Conservation (phyloP, 2,797 vertebrate genomes). For the Lutjanus campechanus region DNA sequence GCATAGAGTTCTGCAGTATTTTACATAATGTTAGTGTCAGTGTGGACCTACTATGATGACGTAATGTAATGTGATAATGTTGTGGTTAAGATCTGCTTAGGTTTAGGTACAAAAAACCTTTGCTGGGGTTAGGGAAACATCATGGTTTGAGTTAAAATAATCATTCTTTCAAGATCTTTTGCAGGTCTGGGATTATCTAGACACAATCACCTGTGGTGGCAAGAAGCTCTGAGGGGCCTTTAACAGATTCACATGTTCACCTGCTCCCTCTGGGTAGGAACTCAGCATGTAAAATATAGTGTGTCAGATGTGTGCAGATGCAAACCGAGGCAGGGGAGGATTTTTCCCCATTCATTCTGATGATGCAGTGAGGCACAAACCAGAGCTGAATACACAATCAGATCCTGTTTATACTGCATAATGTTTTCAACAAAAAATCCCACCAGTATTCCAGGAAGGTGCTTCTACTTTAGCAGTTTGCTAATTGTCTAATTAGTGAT, state of each 20-base stretch:
- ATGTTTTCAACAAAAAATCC: conserved; percentile 13
- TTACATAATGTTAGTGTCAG: neutral
- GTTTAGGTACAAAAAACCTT: too few relatives aligned
- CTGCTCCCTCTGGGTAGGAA: conserved; percentile 12
- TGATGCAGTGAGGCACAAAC: conserved; percentile 31
- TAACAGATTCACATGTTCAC: neutral
- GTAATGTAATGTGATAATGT: too few relatives aligned
- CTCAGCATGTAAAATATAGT: conserved; percentile 20
- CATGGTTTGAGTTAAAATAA: too few relatives aligned
- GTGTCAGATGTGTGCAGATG: conserved; percentile 10
- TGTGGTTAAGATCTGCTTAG: too few relatives aligned
- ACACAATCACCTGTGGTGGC: too few relatives aligned
- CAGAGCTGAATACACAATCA: conserved; percentile 12
- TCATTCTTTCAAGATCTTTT: too few relatives aligned
- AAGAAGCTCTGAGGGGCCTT: neutral
- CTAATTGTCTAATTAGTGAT: conserved; percentile 38
- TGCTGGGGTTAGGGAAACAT: too few relatives aligned
- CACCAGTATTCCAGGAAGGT: neutral
- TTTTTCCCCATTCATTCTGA: conserved; percentile 23
- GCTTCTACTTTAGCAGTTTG: conserved; percentile 12
- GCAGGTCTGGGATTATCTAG: too few relatives aligned
- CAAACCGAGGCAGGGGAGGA: conserved; percentile 27
- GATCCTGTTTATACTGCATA: conserved; percentile 8
- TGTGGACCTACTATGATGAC: neutral
- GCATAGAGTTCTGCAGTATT: neutral